Evolutionary conservation across 1,140 invertebrate genomes (phyloP).

Genomic region (Microplitis mediator): DNA sequence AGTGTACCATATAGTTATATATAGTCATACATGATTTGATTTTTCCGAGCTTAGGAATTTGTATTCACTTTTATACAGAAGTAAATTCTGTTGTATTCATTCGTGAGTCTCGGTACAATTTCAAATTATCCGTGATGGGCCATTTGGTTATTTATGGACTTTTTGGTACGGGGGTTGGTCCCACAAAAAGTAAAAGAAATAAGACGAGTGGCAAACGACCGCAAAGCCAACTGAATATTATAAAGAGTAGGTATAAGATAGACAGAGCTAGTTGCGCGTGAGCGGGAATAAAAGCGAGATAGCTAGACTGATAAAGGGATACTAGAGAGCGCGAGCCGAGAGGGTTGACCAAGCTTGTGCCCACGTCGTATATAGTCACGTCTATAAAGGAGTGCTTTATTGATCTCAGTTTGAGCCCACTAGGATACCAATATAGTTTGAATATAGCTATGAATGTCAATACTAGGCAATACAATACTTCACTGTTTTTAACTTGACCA

Average conservation of each 20-base stretch:
- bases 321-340: slow-evolving; percentile 31
- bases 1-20: too few species aligned
- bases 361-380: slow-evolving; percentile 53
- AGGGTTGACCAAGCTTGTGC: slow-evolving; percentile 54
- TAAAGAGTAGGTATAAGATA: background rate
- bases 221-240: background rate
- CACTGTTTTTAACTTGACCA: too few species aligned
- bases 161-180: slow-evolving; percentile 21
- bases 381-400: slow-evolving; percentile 62
- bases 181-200: background rate
- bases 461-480: too few species aligned
- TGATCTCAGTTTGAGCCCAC: slow-evolving; percentile 61
- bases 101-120: background rate
- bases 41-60: background rate
- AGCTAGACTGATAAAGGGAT: slow-evolving; percentile 35
- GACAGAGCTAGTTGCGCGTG: slow-evolving; percentile 10
- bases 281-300: slow-evolving; percentile 13
- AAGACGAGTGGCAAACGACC: background rate
- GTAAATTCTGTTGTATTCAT: background rate
- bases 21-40: too few species aligned
- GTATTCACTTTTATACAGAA: background rate
- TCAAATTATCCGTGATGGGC: slow-evolving; percentile 50
- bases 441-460: slow-evolving; percentile 27
- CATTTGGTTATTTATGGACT: slow-evolving; percentile 58
- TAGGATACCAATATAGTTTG: slow-evolving; percentile 57